These are phyloP conservation scores for Drosophila bipectinata DNA, from an alignment of 1,140 invertebrate species.

Conservation along the genomic window DNA sequence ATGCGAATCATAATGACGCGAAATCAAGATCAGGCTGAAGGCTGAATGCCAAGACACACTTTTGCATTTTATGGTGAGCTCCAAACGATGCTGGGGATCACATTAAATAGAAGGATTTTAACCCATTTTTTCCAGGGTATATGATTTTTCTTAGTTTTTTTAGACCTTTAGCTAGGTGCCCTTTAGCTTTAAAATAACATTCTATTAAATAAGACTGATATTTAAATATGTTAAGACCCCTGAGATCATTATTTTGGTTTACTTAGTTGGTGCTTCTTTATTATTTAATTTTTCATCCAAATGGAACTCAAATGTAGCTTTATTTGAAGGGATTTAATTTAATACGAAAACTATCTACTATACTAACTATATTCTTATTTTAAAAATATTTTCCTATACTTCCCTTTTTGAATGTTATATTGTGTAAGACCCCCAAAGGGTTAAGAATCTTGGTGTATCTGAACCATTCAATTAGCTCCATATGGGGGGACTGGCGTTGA, in stretches of 20 bases:
- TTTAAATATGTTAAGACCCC: too few relatives aligned
- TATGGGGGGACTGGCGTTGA: slow-evolving; percentile 38
- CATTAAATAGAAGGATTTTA: slow-evolving; percentile 29
- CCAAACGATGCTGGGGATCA: slow-evolving; percentile 4
- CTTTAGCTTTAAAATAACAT: too few relatives aligned
- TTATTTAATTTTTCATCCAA: too few relatives aligned
- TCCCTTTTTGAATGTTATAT: not conserved
- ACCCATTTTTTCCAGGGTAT: slow-evolving; percentile 13
- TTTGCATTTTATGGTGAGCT: slow-evolving; percentile 54
- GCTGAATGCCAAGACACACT: slow-evolving; percentile 55
- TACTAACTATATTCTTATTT: not conserved
- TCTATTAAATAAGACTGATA: too few relatives aligned
- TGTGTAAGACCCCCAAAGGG: not conserved
- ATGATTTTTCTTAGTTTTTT: not conserved
- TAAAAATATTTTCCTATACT: not conserved
- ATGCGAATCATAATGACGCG: slow-evolving; percentile 71
- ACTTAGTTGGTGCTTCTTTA: too few relatives aligned
- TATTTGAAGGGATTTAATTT: not conserved
- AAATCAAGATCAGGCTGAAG: slow-evolving; percentile 72
- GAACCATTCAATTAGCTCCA: slow-evolving; percentile 46
- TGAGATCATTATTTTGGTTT: too few relatives aligned
- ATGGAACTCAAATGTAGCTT: not conserved
- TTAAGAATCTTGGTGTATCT: slow-evolving; percentile 19
- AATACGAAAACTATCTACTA: too few relatives aligned
- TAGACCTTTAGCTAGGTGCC: not conserved